These are phyloP conservation scores for Spodoptera litura DNA, from an alignment of 1,140 invertebrate genomes.

Conservation along the genomic window DNA sequence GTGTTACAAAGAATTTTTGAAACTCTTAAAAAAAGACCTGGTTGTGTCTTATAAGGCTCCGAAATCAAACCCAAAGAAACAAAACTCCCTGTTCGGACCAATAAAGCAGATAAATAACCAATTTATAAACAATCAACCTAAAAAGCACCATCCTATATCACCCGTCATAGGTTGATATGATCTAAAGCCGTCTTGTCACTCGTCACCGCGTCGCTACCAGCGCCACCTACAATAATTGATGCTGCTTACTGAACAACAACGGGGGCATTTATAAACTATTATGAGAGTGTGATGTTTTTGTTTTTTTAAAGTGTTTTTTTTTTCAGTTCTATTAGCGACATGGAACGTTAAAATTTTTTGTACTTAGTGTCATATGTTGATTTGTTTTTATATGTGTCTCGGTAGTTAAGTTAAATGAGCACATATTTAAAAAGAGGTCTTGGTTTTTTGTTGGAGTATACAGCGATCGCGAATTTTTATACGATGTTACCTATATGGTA, in stretches of 20 bases:
- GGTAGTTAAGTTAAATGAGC: too few relatives aligned
- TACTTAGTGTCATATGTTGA: not conserved
- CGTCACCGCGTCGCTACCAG: slow-evolving; percentile 65
- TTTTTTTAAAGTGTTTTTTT: not conserved
- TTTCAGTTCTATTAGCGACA: not conserved
- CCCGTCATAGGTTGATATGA: slow-evolving; percentile 60
- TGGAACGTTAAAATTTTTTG: not conserved
- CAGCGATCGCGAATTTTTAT: too few relatives aligned
- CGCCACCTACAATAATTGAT: slow-evolving; percentile 69
- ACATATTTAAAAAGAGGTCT: too few relatives aligned
- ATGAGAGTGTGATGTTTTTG: slow-evolving; percentile 33
- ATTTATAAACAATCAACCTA: not conserved
- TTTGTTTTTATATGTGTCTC: not conserved
- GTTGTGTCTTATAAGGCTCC: too few relatives aligned
- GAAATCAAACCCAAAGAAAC: too few relatives aligned
- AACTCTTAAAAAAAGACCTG: too few relatives aligned
- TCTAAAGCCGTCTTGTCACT: slow-evolving; percentile 70
- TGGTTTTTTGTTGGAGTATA: too few relatives aligned
- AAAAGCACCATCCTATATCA: slow-evolving; percentile 58
- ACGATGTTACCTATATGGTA: too few relatives aligned
- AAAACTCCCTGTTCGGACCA: too few relatives aligned
- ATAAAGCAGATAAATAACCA: not conserved
- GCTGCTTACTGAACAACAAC: slow-evolving; percentile 27
- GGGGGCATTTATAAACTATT: slow-evolving; percentile 45
- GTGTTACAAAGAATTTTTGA: too few relatives aligned